Evolutionary conservation across 2,888 invertebrate species (phyloP), one percentile per base, ranked within the genome.

Genomic region (Plutella xylostella): DNA sequence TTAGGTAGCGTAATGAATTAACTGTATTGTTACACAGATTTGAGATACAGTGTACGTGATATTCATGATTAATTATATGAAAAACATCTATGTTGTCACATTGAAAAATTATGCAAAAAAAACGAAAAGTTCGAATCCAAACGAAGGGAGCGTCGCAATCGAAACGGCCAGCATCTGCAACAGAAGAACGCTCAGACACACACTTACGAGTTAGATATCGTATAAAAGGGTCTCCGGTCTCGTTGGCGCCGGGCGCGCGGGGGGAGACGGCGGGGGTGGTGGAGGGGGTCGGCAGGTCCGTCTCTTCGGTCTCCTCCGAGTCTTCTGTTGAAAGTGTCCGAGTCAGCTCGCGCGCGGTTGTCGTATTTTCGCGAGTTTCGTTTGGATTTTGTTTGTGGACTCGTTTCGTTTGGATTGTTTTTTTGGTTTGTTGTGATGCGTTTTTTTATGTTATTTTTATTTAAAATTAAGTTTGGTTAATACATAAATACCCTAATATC

Each of bases 181-280:
- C 71, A 73, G 52, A 72, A 58, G 45, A 63, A 53, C 12, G 15
- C 18, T 2, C 12, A 6, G 17, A 42, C 20, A 41, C n/a, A 42
- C 7, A 80, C 82, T 83, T 77, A 83, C 82, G 80, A 73, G 82
- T 82, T 38, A 83, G 59, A 55, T 80, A 83, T 58, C 70, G 68
- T 62, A 83, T 83, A 67, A 66, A 42, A 21, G 19, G 42, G 21
- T 42, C 42, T 9, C 15, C 9, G 41, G 42, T 42, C 17, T 42
- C 42, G 42, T 42, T 42, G 40, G 19, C 30, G 41, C 12, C 41
- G 47, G 2, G 47, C 30, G 48, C 48, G 45, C 15, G 48, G 40
- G 20, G 22, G 47, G 15, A 34, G 18, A 35, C 25, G 56, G 33
- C 41, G 38, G 33, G 42, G 42, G 43, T 46, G 45, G 25, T 39